Conservation (phyloP, 2,797 vertebrate genomes). For the Centroberyx gerrardi region DNA sequence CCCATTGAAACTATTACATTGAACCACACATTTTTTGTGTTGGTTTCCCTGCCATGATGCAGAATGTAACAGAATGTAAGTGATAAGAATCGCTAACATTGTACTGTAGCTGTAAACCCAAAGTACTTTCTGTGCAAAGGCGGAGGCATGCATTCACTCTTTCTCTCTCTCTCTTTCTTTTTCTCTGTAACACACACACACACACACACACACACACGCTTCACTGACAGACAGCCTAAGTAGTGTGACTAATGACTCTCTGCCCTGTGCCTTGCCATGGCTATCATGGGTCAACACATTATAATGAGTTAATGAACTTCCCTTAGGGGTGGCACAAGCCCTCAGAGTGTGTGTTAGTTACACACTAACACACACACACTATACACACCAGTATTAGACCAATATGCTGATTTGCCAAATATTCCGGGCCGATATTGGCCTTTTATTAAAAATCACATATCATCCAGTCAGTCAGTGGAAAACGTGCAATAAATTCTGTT, state of each 20-base stretch:
- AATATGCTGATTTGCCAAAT: background rate
- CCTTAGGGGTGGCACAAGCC: background rate
- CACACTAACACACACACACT: background rate
- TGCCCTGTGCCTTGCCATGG: slow-evolving; percentile 38
- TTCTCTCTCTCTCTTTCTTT: background rate
- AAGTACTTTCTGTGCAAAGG: background rate
- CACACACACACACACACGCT: slow-evolving; percentile 4
- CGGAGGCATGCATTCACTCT: slow-evolving; percentile 1
- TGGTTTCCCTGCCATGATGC: too few relatives aligned
- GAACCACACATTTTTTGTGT: too few relatives aligned
- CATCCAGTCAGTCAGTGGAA: too few relatives aligned
- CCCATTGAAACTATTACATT: too few relatives aligned
- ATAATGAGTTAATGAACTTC: slow-evolving; percentile 43
- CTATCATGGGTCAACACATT: slow-evolving; percentile 45
- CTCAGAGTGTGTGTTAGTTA: background rate
- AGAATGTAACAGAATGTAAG: too few relatives aligned
- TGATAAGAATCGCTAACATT: too few relatives aligned
- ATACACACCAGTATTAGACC: background rate
- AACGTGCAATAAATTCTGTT: too few relatives aligned
- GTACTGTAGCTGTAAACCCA: background rate
- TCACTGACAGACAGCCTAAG: slow-evolving; percentile 41
- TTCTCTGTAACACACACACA: background rate
- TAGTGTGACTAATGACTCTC: slow-evolving; percentile 47
- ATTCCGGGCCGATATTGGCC: background rate
- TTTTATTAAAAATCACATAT: background rate